Conservation (phyloP, 2,888 invertebrate genomes). For the Drosophila suboccidentalis region DNA sequence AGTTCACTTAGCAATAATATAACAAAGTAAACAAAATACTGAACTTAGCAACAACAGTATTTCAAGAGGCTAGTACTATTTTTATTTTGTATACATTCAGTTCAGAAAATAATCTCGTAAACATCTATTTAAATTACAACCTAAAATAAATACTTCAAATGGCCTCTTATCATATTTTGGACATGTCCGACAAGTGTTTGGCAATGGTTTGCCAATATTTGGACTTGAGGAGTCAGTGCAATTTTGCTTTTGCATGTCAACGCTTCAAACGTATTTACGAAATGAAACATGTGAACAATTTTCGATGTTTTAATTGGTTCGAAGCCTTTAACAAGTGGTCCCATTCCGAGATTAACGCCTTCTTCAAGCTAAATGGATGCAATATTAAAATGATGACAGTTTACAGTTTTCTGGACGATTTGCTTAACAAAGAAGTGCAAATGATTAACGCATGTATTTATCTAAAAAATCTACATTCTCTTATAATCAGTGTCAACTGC, state of each 20-base stretch:
- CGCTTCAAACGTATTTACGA: constrained; percentile 34
- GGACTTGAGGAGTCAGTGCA: constrained; percentile 29
- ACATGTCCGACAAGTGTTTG: constrained; percentile 36
- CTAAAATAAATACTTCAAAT: constrained; percentile 4
- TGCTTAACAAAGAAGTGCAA: constrained; percentile 3
- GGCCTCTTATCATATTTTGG: constrained; percentile 16
- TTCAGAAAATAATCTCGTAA: neutral
- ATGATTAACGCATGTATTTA: constrained; percentile 18
- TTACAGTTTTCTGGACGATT: neutral
- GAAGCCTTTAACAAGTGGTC: constrained; percentile 17
- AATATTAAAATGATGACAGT: constrained; percentile 23
- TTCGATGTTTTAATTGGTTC: constrained; percentile 20
- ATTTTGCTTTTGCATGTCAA: constrained; percentile 19
- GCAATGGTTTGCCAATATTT: constrained; percentile 16
- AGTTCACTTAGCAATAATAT: no score
- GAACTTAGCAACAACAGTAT: neutral
- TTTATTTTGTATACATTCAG: neutral
- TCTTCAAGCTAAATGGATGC: constrained; percentile 39
- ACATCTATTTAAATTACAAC: neutral
- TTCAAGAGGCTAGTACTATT: neutral
- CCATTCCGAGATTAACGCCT: constrained; percentile 5
- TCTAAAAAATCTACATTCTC: constrained; percentile 21
- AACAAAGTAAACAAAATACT: no score
- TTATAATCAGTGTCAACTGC: constrained; percentile 19
- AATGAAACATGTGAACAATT: neutral